phyloP scores from a whole-genome alignment of 2,888 invertebrate species.

The Chrysodeixis includens region DNA sequence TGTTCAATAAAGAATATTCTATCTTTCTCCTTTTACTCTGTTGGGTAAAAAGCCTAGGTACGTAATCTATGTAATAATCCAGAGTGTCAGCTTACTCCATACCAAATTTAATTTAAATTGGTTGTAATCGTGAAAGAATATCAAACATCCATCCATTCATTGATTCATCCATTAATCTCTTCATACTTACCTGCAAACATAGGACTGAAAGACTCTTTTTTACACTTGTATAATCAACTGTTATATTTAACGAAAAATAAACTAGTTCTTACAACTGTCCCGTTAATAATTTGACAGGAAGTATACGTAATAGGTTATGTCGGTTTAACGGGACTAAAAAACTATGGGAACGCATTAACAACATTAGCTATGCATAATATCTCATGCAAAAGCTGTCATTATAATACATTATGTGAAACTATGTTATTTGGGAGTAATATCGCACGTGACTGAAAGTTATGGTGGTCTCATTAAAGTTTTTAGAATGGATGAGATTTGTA shows the following conservation, averaged over 20 bases:
- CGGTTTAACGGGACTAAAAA: slow-evolving; percentile 42
- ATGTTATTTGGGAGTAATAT: slow-evolving; percentile 35
- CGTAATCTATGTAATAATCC: too few relatives aligned
- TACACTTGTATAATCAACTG: neutral
- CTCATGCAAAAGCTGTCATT: neutral
- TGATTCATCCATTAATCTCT: too few relatives aligned
- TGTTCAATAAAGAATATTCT: too few relatives aligned
- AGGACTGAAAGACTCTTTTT: too few relatives aligned
- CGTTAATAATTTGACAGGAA: slow-evolving; percentile 23
- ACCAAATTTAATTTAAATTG: too few relatives aligned
- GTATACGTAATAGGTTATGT: slow-evolving; percentile 33
- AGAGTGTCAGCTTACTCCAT: too few relatives aligned
- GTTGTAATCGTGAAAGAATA: too few relatives aligned
- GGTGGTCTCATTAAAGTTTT: slow-evolving; percentile 3
- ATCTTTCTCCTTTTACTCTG: too few relatives aligned
- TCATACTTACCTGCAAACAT: too few relatives aligned
- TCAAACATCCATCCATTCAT: too few relatives aligned
- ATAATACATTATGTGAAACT: slow-evolving; percentile 33
- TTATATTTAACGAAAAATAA: slow-evolving; percentile 10
- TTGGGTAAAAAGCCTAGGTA: too few relatives aligned
- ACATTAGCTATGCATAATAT: slow-evolving; percentile 20
- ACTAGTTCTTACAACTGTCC: slow-evolving; percentile 34
- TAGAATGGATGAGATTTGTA: neutral
- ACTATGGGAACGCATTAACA: slow-evolving; percentile 52
- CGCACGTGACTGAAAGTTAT: slow-evolving; percentile 24